These are phyloP conservation scores for Talpa occidentalis DNA, from an alignment of 2,113 vertebrate genomes.

Conservation along the genomic window DNA sequence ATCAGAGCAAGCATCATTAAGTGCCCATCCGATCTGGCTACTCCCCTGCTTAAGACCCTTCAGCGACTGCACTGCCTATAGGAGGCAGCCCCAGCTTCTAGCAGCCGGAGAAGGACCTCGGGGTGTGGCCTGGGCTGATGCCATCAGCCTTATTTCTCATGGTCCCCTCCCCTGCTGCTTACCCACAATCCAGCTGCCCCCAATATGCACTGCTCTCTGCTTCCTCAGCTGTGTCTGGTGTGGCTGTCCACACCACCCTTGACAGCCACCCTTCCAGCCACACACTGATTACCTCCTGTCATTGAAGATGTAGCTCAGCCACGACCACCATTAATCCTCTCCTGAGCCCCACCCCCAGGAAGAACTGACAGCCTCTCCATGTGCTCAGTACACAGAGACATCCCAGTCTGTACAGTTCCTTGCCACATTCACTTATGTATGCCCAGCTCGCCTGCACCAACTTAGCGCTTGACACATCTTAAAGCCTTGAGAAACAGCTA, in stretches of 20 bases:
- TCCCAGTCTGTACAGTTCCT: background rate
- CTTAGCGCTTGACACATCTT: background rate
- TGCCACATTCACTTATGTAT: background rate
- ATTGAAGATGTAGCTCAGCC: background rate
- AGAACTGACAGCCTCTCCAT: background rate
- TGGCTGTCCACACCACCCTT: background rate
- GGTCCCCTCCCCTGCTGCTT: background rate
- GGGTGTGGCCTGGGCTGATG: background rate
- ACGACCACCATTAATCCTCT: background rate
- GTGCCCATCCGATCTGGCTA: constrained; percentile 10
- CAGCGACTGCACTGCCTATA: background rate
- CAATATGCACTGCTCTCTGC: background rate
- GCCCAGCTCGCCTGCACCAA: background rate
- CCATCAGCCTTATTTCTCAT: background rate
- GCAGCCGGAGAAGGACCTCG: background rate
- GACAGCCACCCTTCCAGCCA: background rate
- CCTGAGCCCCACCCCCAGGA: background rate
- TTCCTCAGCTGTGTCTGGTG: background rate
- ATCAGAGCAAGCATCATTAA: constrained; percentile 66
- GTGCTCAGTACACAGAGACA: background rate
- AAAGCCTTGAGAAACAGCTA: background rate
- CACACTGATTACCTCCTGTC: constrained; percentile 7
- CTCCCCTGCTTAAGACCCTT: constrained; percentile 16
- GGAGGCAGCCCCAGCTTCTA: background rate
- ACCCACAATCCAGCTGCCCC: background rate